Evolutionary conservation across 2,113 vertebrate genomes (phyloP).

Genomic region (Meles meles): DNA sequence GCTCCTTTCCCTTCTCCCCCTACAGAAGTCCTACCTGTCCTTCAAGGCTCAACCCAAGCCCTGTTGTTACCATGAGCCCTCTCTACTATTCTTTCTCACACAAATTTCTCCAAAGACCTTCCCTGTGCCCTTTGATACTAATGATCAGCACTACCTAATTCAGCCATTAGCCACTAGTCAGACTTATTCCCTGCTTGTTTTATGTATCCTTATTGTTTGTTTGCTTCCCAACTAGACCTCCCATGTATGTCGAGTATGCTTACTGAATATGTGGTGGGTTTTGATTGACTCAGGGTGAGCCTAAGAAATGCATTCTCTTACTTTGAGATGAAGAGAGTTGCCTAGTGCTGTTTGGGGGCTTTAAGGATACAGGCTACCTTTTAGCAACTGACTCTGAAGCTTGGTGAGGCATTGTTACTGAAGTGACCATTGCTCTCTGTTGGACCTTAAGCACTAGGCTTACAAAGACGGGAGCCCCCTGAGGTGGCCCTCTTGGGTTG

Average conservation of each 20-base stretch:
- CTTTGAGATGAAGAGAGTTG: background rate
- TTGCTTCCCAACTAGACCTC: background rate
- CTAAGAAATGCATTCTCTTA: background rate
- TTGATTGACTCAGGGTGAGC: background rate
- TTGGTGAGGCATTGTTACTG: background rate
- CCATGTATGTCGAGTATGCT: background rate
- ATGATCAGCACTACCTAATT: background rate
- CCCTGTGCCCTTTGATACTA: background rate
- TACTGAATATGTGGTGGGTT: background rate
- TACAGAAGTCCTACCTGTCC: background rate
- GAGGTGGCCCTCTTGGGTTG: background rate
- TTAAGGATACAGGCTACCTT: background rate
- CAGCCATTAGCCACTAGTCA: background rate
- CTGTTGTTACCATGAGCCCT: background rate
- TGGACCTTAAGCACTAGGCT: background rate
- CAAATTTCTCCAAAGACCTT: background rate
- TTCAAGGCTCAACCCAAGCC: background rate
- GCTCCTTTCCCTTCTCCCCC: background rate
- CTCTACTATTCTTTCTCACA: background rate
- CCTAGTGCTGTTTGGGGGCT: background rate
- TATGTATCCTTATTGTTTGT: background rate
- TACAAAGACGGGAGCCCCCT: background rate
- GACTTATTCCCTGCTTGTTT: background rate
- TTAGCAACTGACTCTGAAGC: background rate
- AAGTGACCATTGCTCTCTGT: background rate